These are phyloP conservation scores for Meteorus colon DNA, from an alignment of 2,888 invertebrate genomes.

Conservation along the genomic window DNA sequence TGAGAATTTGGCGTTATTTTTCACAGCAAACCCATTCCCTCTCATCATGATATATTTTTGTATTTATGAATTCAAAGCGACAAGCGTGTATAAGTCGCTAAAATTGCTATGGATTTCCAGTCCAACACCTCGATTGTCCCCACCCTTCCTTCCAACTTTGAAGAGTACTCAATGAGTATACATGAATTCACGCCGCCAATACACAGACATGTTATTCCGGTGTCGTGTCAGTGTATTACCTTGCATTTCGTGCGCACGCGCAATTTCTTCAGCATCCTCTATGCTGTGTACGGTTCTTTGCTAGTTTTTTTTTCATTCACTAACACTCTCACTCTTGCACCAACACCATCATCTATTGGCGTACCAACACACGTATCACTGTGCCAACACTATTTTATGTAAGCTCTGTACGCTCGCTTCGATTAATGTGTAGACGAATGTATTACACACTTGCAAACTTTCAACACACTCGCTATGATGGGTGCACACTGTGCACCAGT, in stretches of 20 bases:
- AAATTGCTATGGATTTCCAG: slow-evolving; percentile 74
- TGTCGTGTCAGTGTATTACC: not conserved
- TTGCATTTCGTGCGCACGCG: slow-evolving; percentile 37
- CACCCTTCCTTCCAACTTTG: slow-evolving; percentile 44
- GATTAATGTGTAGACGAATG: slow-evolving; percentile 63
- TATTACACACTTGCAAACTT: slow-evolving; percentile 51
- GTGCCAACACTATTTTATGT: not conserved
- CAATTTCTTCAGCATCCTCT: slow-evolving; percentile 34
- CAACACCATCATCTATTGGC: not conserved
- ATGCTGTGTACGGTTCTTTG: slow-evolving; percentile 45
- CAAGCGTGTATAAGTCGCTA: slow-evolving; percentile 64
- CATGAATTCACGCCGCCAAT: slow-evolving; percentile 68
- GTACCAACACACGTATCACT: not conserved
- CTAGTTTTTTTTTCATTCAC: slow-evolving; percentile 42
- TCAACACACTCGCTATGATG: slow-evolving; percentile 46
- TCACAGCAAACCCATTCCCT: not conserved
- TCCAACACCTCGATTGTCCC: slow-evolving; percentile 73
- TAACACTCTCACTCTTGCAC: slow-evolving; percentile 7
- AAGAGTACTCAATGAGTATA: slow-evolving; percentile 70
- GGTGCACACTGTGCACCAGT: not conserved
- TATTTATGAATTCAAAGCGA: slow-evolving; percentile 62
- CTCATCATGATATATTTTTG: slow-evolving; percentile 9
- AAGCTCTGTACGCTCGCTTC: slow-evolving; percentile 48
- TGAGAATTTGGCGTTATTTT: too few species aligned
- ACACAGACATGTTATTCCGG: slow-evolving; percentile 24